phyloP scores from a whole-genome alignment of 2,888 invertebrate species.

The Drosophila putrida region DNA sequence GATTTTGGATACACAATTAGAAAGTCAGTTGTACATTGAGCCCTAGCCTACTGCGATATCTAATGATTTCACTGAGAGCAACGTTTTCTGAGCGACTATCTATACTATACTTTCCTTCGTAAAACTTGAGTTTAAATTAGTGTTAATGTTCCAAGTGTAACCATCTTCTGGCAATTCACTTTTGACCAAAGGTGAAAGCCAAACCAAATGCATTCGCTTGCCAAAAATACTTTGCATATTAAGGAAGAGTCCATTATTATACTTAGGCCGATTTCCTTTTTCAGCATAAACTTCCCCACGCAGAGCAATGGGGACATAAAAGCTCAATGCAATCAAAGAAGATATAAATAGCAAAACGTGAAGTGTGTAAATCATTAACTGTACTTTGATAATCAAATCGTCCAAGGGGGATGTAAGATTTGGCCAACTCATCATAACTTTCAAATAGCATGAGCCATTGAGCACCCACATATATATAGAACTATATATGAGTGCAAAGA shows the following conservation, averaged over 20 bases:
- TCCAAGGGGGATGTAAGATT: constrained; percentile 79
- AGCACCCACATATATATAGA: constrained; percentile 88
- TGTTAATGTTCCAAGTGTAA: constrained; percentile 86
- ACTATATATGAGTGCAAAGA: constrained; percentile 91
- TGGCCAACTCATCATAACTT: constrained; percentile 88
- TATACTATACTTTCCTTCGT: constrained; percentile 5
- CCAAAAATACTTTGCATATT: constrained; percentile 93
- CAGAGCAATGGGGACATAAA: constrained; percentile 90
- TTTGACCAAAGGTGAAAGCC: constrained; percentile 91
- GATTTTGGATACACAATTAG: too few relatives aligned
- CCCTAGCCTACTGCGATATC: neutral
- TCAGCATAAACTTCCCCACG: constrained; percentile 88
- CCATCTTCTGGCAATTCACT: constrained; percentile 93
- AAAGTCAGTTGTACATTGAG: too few relatives aligned
- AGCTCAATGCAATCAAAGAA: constrained; percentile 88
- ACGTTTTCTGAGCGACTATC: too few relatives aligned
- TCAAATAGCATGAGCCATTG: constrained; percentile 69
- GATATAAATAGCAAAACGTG: constrained; percentile 89
- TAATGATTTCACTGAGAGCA: too few relatives aligned
- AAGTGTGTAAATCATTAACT: constrained; percentile 90
- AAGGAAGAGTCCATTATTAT: constrained; percentile 89
- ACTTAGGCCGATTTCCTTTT: constrained; percentile 84
- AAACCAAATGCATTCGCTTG: constrained; percentile 91
- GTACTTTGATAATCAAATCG: constrained; percentile 87
- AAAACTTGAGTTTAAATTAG: neutral